Evolutionary conservation across 2,113 vertebrate genomes (phyloP).

Genomic region (Siniperca knerii): DNA sequence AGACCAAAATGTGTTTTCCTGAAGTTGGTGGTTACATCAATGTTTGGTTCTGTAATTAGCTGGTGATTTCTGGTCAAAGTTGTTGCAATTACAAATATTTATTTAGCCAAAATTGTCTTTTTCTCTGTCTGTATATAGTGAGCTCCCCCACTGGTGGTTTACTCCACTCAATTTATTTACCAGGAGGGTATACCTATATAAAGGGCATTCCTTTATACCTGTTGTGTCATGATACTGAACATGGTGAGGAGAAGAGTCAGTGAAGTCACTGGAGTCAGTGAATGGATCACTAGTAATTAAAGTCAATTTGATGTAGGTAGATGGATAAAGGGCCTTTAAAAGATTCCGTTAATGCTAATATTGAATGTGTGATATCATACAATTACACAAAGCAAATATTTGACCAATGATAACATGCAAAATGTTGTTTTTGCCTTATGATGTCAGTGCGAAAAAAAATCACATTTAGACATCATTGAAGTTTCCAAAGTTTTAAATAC

Average conservation of each 20-base stretch:
- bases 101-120: neutral
- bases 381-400: neutral
- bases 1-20: neutral
- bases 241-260: neutral
- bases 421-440: neutral
- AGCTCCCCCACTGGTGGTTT: constrained; percentile 19
- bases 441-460: no score
- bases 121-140: neutral
- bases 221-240: neutral
- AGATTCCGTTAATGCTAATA: neutral
- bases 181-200: neutral
- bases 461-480: no score
- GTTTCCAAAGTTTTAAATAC: no score
- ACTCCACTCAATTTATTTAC: neutral
- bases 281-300: neutral
- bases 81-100: neutral
- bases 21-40: neutral
- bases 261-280: neutral
- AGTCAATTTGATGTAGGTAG: neutral
- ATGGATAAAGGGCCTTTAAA: neutral
- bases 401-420: neutral
- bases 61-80: neutral
- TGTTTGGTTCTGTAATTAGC: neutral
- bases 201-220: neutral
- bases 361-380: neutral